Evolutionary conservation across 1,140 invertebrate species (phyloP), one percentile per base, ranked within the genome.

Genomic region (Galendromus occidentalis): DNA sequence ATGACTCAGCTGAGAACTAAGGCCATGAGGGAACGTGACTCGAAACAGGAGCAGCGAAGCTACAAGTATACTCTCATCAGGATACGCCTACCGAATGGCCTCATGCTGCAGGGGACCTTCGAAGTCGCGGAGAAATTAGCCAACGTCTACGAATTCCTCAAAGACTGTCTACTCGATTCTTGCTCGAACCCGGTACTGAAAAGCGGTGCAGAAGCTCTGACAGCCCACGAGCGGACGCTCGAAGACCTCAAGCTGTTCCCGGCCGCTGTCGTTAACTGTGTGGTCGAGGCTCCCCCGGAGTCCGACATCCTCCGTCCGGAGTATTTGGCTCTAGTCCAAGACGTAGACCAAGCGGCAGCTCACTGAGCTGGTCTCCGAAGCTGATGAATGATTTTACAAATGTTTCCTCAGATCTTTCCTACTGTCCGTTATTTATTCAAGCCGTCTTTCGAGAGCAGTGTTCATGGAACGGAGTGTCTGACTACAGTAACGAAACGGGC

Each of bases 1-100:
- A 82, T 82, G 70, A 81, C 86, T 70, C 85, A 89, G 79, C 74
- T 96, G 1, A 78, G 87, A 65, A 95, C 91, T 0, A 92, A 91
- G 78, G 88, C 87, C 0, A 93, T 94, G 87, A 75, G 90, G 14
- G 90, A 94, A 74, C 85, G 85, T 70, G 86, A 91, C 59, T 87
- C 90, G 73, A 73, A 83, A 66, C 76, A 84, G 64, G 85, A 86
- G 72, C 79, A 86, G 70, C 79, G 83, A 65, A 85, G 29, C 28
- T 95, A 94, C 74, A 85, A 85, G 70, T 96, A 85, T 73, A 81
- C 85, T 6, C 75, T 93, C 1, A 84, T 95, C 51, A 76, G 91
- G 69, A 80, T 94, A 66, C 80, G 86, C 63, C 91, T 94, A 75
- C 90, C 91, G 0, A 87, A 94, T 79, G 85, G 85, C 7, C 80